Percentiles rank a stretch among this genome's conserved stretches.
phyloP scores from a whole-genome alignment of 92 coral and sea anemone genomes.

The Parazoanthus darwini region DNA sequence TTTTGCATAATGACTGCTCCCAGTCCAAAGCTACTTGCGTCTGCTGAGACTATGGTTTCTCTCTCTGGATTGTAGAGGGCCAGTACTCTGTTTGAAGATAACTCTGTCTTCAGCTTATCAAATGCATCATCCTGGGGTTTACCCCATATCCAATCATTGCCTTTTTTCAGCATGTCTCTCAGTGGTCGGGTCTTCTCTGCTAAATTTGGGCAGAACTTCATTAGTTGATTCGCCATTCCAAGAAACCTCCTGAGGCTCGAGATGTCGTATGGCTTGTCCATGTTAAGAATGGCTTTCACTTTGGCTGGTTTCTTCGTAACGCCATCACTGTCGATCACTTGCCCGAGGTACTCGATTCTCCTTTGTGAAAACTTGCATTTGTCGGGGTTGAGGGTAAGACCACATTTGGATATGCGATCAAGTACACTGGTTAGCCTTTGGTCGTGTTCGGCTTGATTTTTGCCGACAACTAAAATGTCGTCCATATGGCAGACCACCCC shows the following conservation, averaged over 20 bases:
- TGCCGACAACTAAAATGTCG: constrained; percentile 55
- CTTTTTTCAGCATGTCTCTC: constrained; percentile 9
- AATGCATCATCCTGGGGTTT: constrained; percentile 17
- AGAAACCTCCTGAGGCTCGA: constrained; percentile 59
- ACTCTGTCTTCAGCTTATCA: constrained; percentile 1
- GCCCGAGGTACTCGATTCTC: constrained; percentile 52
- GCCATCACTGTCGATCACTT: constrained; percentile 53
- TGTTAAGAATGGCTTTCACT: constrained; percentile 51
- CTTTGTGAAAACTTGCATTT: constrained; percentile 55
- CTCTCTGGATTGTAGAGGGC: constrained; percentile 20
- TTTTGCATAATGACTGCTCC: constrained; percentile 32
- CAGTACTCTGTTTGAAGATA: background rate
- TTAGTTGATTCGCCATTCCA: constrained; percentile 54
- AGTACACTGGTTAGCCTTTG: constrained; percentile 46
- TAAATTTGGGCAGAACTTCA: constrained; percentile 28
- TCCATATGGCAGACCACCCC: constrained; percentile 61
- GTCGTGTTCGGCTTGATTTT: constrained; percentile 61
- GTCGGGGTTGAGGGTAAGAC: constrained; percentile 59
- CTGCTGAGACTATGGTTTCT: constrained; percentile 14
- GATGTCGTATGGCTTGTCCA: constrained; percentile 47
- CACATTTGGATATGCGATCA: constrained; percentile 56
- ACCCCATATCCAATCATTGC: constrained; percentile 4
- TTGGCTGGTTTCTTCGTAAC: constrained; percentile 56
- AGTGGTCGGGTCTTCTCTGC: constrained; percentile 23
- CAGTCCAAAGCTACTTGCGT: constrained; percentile 44